Evolutionary conservation across 2,797 vertebrate genomes (phyloP).

Genomic region (Enteromius trimaculatus): DNA sequence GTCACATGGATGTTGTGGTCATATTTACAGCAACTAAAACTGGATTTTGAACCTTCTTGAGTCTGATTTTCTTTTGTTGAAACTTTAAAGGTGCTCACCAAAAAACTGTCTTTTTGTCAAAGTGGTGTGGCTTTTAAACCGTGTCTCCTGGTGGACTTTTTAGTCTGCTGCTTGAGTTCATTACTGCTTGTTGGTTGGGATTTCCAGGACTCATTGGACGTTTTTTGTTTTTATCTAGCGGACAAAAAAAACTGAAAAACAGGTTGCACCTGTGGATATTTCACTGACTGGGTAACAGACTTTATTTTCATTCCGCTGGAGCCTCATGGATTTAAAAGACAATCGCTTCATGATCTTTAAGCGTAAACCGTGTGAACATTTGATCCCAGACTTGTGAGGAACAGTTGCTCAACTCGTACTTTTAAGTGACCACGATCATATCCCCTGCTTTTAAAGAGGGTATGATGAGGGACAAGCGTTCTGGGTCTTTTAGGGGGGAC

Average conservation of each 20-base stretch:
- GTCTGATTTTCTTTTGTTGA: not conserved
- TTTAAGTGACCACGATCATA: not conserved
- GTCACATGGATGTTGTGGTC: not conserved
- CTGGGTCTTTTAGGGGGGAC: conserved; percentile 81
- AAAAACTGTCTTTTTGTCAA: not conserved
- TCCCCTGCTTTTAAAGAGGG: conserved; percentile 54
- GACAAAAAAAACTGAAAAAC: not conserved
- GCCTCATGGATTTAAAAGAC: conserved; percentile 13
- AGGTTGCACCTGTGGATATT: conserved; percentile 13
- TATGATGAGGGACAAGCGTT: conserved; percentile 90
- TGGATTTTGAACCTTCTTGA: not conserved
- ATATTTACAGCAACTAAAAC: not conserved
- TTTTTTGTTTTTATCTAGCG: not conserved
- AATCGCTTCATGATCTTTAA: not conserved
- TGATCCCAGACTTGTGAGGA: conserved; percentile 19
- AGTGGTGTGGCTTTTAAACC: conserved; percentile 1
- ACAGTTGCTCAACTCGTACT: not conserved
- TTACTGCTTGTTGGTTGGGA: conserved; percentile 62
- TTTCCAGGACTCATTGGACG: conserved; percentile 4
- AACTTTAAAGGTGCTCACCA: too few species aligned
- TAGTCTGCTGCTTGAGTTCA: conserved; percentile 69
- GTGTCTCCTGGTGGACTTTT: conserved; percentile 58
- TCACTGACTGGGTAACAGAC: not conserved
- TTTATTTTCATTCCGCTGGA: not conserved
- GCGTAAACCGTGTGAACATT: not conserved